Percentiles rank a stretch among this genome's conserved stretches.
These are phyloP conservation scores for Ormyrus rosae DNA, from an alignment of 2,888 invertebrate species.

Conservation along the genomic window DNA sequence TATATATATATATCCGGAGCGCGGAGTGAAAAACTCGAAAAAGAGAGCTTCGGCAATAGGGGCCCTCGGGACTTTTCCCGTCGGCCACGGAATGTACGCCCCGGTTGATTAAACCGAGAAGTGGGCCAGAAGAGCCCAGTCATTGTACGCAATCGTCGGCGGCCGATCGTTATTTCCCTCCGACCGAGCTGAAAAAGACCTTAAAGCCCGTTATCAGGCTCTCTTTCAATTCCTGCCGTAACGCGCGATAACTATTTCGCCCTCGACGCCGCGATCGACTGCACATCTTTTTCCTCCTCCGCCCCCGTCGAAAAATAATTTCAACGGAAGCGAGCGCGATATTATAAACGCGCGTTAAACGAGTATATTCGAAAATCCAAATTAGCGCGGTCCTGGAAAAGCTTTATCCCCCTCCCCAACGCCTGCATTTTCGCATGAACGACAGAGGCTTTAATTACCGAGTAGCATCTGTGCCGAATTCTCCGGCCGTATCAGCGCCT, in stretches of 20 bases:
- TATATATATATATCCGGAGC: not conserved
- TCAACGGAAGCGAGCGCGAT: not conserved
- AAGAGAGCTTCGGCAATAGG: not conserved
- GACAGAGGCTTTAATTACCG: slow-evolving; percentile 61
- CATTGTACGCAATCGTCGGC: slow-evolving; percentile 33
- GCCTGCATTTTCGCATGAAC: slow-evolving; percentile 31
- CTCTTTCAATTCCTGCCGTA: slow-evolving; percentile 27
- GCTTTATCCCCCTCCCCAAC: not conserved
- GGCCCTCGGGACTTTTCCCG: slow-evolving; percentile 31
- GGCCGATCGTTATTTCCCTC: slow-evolving; percentile 17
- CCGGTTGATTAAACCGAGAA: slow-evolving; percentile 45
- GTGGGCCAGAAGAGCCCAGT: slow-evolving; percentile 40
- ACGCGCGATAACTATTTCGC: slow-evolving; percentile 27
- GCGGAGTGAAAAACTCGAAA: slow-evolving; percentile 18
- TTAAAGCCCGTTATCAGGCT: slow-evolving; percentile 36
- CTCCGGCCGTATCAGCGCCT: slow-evolving; percentile 34
- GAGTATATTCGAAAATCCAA: slow-evolving; percentile 44
- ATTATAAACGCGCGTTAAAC: slow-evolving; percentile 15
- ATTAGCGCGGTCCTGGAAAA: slow-evolving; percentile 9
- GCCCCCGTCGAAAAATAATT: too few relatives aligned
- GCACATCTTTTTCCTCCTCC: not conserved
- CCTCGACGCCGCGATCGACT: slow-evolving; percentile 3
- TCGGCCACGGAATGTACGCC: slow-evolving; percentile 4
- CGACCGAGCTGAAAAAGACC: slow-evolving; percentile 15
- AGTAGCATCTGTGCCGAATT: slow-evolving; percentile 60